These are phyloP conservation scores for Pocillopora verrucosa DNA, from an alignment of 64 coral and sea anemone species.

Conservation along the genomic window DNA sequence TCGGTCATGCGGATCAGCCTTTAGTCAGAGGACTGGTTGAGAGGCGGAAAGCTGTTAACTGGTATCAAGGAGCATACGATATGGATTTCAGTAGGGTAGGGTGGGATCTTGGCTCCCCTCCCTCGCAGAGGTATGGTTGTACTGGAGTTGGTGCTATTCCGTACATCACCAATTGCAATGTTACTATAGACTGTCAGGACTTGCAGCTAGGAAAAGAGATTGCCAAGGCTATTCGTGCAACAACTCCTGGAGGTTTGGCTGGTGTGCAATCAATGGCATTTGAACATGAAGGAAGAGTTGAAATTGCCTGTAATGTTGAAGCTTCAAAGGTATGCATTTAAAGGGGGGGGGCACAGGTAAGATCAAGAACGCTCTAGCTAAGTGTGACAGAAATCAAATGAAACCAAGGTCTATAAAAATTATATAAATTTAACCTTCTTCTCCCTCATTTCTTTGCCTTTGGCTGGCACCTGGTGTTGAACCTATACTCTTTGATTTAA, in stretches of 20 bases:
- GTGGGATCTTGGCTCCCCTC: conserved; percentile 75
- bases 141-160: conserved; percentile 93
- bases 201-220: conserved; percentile 75
- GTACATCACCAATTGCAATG: conserved; percentile 94
- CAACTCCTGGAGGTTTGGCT: conserved; percentile 69
- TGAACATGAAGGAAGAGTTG: conserved; percentile 82
- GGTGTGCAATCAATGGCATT: conserved; percentile 98
- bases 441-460: too few relatives aligned
- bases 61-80: conserved; percentile 79
- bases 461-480: too few relatives aligned
- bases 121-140: conserved; percentile 74
- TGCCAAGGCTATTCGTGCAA: conserved; percentile 75
- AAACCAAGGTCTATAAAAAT: too few relatives aligned
- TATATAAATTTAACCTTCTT: too few relatives aligned
- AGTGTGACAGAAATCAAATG: too few relatives aligned
- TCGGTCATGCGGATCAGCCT: conserved; percentile 82
- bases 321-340: conserved; percentile 58
- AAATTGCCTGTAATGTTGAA: conserved; percentile 99
- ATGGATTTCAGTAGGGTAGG: conserved; percentile 72
- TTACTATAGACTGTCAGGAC: conserved; percentile 82
- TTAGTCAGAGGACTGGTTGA: conserved; percentile 74
- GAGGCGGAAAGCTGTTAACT: conserved; percentile 78
- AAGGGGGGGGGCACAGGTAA: too few relatives aligned
- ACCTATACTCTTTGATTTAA: too few relatives aligned
- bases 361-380: too few relatives aligned